phyloP scores from a whole-genome alignment of 1,140 invertebrate genomes.

The Philotrypesis tridentata region DNA sequence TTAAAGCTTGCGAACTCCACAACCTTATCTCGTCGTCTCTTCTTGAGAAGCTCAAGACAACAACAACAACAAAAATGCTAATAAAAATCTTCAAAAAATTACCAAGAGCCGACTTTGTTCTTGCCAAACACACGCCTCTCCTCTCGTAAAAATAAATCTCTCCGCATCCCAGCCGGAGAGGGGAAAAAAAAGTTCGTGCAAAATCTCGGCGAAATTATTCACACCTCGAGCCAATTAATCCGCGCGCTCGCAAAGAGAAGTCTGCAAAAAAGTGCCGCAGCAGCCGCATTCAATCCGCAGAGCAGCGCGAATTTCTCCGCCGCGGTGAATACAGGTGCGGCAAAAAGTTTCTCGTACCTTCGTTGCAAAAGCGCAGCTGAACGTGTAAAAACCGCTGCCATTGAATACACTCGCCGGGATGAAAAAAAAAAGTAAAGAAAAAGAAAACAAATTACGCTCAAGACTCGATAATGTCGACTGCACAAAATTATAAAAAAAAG shows the following conservation, averaged over 20 bases:
- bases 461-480: no score
- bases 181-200: background rate
- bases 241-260: background rate
- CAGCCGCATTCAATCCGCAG: background rate
- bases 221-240: background rate
- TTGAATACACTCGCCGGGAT: background rate
- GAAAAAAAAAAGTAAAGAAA: background rate
- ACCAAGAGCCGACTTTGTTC: background rate
- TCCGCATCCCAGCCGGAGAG: background rate
- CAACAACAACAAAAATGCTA: constrained; percentile 22
- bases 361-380: no score
- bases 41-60: constrained; percentile 33
- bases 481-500: no score
- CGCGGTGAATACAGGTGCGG: no score
- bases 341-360: background rate
- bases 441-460: background rate
- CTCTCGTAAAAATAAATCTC: background rate
- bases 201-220: background rate
- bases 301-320: background rate
- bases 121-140: background rate
- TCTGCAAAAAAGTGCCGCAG: background rate
- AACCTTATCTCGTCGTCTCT: constrained; percentile 15
- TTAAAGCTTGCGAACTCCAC: constrained; percentile 16
- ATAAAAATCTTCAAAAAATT: constrained; percentile 48
- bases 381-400: background rate